phyloP scores from a whole-genome alignment of 2,888 invertebrate species.

The Lepidocyrtoides sp. region DNA sequence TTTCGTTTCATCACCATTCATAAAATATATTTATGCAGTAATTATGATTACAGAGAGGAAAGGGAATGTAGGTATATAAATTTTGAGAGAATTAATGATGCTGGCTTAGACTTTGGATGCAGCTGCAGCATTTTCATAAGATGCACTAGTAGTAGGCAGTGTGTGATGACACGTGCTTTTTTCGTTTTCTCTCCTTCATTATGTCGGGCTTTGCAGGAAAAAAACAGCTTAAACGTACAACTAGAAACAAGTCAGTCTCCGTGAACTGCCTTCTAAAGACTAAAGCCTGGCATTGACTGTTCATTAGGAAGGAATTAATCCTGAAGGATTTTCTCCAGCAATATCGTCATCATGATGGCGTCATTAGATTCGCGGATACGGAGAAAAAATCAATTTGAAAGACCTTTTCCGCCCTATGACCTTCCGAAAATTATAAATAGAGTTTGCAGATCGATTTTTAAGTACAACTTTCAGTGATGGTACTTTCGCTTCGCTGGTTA shows the following conservation, averaged over 20 bases:
- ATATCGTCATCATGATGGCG: neutral
- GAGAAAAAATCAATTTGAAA: neutral
- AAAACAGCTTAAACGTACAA: neutral
- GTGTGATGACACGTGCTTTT: slow-evolving; percentile 63
- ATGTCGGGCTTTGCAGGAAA: slow-evolving; percentile 24
- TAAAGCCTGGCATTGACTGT: neutral
- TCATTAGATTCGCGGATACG: neutral
- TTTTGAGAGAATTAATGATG: slow-evolving; percentile 41
- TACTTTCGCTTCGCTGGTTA: neutral
- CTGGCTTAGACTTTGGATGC: too few relatives aligned
- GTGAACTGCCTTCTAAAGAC: neutral
- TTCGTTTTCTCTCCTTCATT: slow-evolving; percentile 52
- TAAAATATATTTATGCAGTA: slow-evolving; percentile 5
- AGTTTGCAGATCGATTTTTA: neutral
- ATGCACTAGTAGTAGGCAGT: neutral
- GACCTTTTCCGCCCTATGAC: neutral
- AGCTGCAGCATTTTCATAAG: neutral
- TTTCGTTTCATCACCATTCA: neutral
- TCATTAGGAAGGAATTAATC: slow-evolving; percentile 45
- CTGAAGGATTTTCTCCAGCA: slow-evolving; percentile 44
- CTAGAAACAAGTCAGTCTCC: neutral
- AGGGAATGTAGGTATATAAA: neutral
- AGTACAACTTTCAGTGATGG: too few relatives aligned
- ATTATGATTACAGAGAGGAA: slow-evolving; percentile 40
- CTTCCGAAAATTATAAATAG: slow-evolving; percentile 1